Evolutionary conservation across 53 echinoderm and acorn worm species (phyloP).

Genomic region (Mesocentrotus franciscanus): DNA sequence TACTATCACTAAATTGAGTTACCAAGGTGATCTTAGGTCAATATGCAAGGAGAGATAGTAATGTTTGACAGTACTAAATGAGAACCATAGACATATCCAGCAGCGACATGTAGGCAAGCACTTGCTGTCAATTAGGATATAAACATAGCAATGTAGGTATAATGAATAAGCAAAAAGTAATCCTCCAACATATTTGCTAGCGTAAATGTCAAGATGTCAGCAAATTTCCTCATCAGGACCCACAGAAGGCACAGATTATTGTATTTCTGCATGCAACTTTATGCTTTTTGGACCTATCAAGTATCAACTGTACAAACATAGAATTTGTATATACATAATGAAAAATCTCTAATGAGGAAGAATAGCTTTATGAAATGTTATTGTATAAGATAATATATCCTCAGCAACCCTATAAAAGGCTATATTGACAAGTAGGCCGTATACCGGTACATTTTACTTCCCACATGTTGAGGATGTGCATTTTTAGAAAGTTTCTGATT

Average conservation of each 20-base stretch:
- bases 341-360: not conserved
- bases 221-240: not conserved
- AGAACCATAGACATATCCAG: not conserved
- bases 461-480: not conserved
- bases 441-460: not conserved
- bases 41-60: not conserved
- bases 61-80: not conserved
- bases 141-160: not conserved
- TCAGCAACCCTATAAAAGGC: not conserved
- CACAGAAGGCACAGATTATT: not conserved
- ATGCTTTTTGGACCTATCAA: not conserved
- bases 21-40: not conserved
- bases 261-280: not conserved
- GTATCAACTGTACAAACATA: not conserved
- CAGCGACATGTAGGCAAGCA: conserved; percentile 7
- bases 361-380: not conserved
- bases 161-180: conserved; percentile 8
- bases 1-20: not conserved
- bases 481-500: not conserved
- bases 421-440: not conserved
- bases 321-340: not conserved
- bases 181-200: not conserved
- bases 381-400: not conserved
- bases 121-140: not conserved
- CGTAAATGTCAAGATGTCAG: conserved; percentile 14